phyloP scores from a whole-genome alignment of 2,113 vertebrate genomes.

The Galemys pyrenaicus region DNA sequence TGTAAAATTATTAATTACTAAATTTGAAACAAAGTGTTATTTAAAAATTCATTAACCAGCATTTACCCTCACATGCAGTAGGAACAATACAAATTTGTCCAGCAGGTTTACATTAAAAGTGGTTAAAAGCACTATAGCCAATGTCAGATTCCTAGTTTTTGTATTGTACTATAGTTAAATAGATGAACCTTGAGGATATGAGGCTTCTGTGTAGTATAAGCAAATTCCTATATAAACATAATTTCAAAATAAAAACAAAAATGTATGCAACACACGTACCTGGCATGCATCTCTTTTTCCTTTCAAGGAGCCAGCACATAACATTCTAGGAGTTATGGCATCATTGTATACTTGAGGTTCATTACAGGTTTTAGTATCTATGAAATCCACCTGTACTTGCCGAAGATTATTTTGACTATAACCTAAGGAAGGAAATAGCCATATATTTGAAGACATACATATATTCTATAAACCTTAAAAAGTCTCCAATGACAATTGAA shows the following conservation, averaged over 20 bases:
- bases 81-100: background rate
- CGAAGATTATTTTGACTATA: constrained; percentile 81
- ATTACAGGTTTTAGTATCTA: constrained; percentile 89
- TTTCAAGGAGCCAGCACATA: constrained; percentile 87
- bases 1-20: constrained; percentile 27
- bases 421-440: constrained; percentile 71
- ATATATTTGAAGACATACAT: background rate
- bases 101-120: no score
- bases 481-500: background rate
- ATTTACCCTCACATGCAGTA: background rate
- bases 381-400: constrained; percentile 89
- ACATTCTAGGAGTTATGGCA: constrained; percentile 88
- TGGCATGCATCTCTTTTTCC: constrained; percentile 91
- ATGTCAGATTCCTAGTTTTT: background rate
- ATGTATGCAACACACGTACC: constrained; percentile 75
- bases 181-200: background rate
- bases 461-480: constrained; percentile 21
- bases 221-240: background rate
- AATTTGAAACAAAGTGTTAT: background rate
- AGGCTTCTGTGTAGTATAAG: background rate
- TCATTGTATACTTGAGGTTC: constrained; percentile 67
- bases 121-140: background rate
- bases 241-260: constrained; percentile 17
- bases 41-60: constrained; percentile 17
- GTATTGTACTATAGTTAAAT: background rate